Evolutionary conservation across 2,113 vertebrate genomes (phyloP).

Genomic region (Orycteropus afer): DNA sequence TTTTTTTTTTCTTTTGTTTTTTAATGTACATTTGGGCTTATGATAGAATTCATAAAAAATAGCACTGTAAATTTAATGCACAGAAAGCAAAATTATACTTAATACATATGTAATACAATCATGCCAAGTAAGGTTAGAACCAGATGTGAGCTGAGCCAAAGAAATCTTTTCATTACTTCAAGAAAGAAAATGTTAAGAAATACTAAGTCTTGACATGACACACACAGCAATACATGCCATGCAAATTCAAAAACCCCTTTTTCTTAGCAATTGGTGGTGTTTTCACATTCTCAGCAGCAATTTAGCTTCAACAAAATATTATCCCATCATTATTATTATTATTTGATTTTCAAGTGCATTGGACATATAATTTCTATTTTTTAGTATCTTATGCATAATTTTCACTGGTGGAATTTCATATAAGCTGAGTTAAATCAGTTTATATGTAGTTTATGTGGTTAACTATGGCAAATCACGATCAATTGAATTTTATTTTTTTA

Average conservation of each 20-base stretch:
- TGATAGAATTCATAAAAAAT: not conserved
- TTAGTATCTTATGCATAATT: not conserved
- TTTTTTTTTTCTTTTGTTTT: too few species aligned
- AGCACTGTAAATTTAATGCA: not conserved
- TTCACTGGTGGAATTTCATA: conserved; percentile 16
- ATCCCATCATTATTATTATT: not conserved
- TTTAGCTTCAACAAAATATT: not conserved
- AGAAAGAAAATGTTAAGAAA: not conserved
- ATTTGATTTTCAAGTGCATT: not conserved
- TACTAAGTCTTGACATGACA: not conserved
- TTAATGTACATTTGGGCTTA: not conserved
- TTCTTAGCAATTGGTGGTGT: not conserved
- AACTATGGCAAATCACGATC: not conserved
- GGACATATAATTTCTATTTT: not conserved
- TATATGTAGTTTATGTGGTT: not conserved
- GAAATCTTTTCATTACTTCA: not conserved
- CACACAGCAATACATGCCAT: not conserved
- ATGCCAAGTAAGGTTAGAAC: not conserved
- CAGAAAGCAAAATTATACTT: not conserved
- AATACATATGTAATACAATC: not conserved
- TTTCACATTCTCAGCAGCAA: conserved; percentile 13
- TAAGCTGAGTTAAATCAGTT: not conserved
- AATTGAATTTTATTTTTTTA: not conserved
- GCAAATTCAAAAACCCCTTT: not conserved
- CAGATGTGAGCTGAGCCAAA: not conserved